Evolutionary conservation across 2,797 vertebrate genomes (phyloP), one percentile per base, ranked within the genome.

Genomic region (Masticophis lateralis): DNA sequence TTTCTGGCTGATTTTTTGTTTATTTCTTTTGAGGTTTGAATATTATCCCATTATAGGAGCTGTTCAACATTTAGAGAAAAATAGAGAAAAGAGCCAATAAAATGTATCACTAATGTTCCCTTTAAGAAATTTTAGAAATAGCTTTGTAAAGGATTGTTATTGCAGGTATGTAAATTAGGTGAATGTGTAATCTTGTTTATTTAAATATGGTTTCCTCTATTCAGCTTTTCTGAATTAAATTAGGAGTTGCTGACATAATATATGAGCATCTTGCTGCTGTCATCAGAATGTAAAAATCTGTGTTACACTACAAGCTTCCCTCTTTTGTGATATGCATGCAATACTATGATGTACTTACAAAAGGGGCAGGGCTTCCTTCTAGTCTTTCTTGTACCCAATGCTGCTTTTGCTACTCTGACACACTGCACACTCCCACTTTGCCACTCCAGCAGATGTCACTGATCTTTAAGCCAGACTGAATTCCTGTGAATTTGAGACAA

Each of bases 1-100:
- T 47, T 88, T 61, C 61, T 88, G 56, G 90, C 14, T 91, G 90
- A 28, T 90, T 91, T 22, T 87, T 66, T 66, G 63, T n/a, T 66
- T 12, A n/a, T 66, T 91, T 91, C 92, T 93, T 87, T 74, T 91
- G 90, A 53, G 90, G 61, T 88, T 91, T 91, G 55, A 93, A 59
- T 79, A 32, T 91, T 91, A 93, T 93, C 53, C 63, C 86, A 91
- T 93, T 53, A 28, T 37, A 56, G 27, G 55, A 37, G 28, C 69
- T 60, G 60, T 91, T 60, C 87, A 93, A 92, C 11, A 66, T 5
- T 66, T 66, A 66, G 88, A 90, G 13, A 2, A 7, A 88, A 93
- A 94, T 96, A 16, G 1, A 91, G 66, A 59, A 59, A 87, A 59
- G 32, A 69, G 11, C 25, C 88, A 51, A 43, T 43, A 93, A 86